Evolutionary conservation across 2,888 invertebrate genomes (phyloP).

Genomic region (Aelia acuminata): DNA sequence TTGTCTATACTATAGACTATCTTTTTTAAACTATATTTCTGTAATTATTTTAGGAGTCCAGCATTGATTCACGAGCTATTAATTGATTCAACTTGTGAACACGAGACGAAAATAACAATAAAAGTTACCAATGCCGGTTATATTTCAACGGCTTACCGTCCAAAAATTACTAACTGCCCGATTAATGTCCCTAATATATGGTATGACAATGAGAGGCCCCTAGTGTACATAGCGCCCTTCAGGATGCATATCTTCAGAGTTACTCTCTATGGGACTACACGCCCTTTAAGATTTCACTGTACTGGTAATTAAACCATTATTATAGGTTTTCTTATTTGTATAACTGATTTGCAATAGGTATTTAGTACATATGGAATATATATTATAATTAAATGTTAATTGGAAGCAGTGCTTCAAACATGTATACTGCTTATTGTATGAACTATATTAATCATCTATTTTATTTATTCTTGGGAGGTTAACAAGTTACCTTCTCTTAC

Average conservation of each 20-base stretch:
- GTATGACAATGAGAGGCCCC: slow-evolving; percentile 69
- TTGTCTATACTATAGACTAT: too few species aligned
- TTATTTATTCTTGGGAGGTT: too few species aligned
- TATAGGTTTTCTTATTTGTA: too few species aligned
- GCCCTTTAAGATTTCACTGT: slow-evolving; percentile 72
- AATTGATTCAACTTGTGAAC: slow-evolving; percentile 73
- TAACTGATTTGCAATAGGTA: too few species aligned
- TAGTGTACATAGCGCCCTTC: slow-evolving; percentile 73
- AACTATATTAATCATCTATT: too few species aligned
- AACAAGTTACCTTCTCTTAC: too few species aligned
- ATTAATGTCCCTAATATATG: slow-evolving; percentile 71
- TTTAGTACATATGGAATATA: too few species aligned
- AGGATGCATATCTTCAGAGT: slow-evolving; percentile 73
- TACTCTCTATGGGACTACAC: slow-evolving; percentile 72
- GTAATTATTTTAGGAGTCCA: too few species aligned
- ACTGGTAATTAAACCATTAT: slow-evolving; percentile 69
- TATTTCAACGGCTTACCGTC: slow-evolving; percentile 72
- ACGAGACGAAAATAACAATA: slow-evolving; percentile 72
- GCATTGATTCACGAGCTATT: slow-evolving; percentile 73
- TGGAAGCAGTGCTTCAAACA: too few species aligned
- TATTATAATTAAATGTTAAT: too few species aligned
- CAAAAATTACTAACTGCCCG: slow-evolving; percentile 70
- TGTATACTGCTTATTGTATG: too few species aligned
- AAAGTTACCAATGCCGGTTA: slow-evolving; percentile 77
- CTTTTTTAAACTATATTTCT: too few species aligned